Evolutionary conservation across 1,140 invertebrate species (phyloP).

Genomic region (Seison nebaliae): DNA sequence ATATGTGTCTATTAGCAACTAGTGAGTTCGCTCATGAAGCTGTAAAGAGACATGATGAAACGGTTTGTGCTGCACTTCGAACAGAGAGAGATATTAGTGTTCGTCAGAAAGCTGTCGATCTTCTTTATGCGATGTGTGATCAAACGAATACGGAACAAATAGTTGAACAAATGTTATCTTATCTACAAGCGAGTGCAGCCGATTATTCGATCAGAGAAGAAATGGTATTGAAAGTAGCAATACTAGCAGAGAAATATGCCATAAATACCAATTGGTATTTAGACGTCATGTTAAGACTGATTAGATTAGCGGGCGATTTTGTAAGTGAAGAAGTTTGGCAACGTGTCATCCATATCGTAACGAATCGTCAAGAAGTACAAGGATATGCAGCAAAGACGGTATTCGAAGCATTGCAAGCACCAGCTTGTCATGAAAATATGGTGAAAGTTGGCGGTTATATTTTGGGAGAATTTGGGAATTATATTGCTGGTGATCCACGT

Average conservation of each 20-base stretch:
- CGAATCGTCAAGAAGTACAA: conserved; percentile 83
- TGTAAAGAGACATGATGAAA: conserved; percentile 98
- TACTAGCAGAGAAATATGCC: conserved; percentile 95
- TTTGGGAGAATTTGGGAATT: conserved; percentile 93
- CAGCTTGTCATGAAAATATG: conserved; percentile 99
- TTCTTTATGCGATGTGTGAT: conserved; percentile 99
- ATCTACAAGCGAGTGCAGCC: conserved; percentile 88
- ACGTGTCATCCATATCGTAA: conserved; percentile 95
- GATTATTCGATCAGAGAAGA: conserved; percentile 99
- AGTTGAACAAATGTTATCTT: conserved; percentile 95
- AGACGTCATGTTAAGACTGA: conserved; percentile 93
- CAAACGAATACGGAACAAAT: conserved; percentile 96
- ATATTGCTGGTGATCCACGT: conserved; percentile 88
- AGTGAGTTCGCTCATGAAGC: conserved; percentile 99
- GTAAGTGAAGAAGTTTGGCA: conserved; percentile 88
- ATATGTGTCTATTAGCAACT: conserved; percentile 93
- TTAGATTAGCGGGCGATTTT: conserved; percentile 95
- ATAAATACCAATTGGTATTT: conserved; percentile 97
- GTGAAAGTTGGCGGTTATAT: conserved; percentile 99
- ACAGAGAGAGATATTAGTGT: conserved; percentile 98
- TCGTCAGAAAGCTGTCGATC: conserved; percentile 81
- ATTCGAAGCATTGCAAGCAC: conserved; percentile 75
- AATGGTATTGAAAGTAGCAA: conserved; percentile 97
- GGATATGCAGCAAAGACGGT: conserved; percentile 98
- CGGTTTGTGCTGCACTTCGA: conserved; percentile 89